Evolutionary conservation across 2,888 invertebrate species (phyloP), one percentile per base, ranked within the genome.

Genomic region (Eurois occulta): DNA sequence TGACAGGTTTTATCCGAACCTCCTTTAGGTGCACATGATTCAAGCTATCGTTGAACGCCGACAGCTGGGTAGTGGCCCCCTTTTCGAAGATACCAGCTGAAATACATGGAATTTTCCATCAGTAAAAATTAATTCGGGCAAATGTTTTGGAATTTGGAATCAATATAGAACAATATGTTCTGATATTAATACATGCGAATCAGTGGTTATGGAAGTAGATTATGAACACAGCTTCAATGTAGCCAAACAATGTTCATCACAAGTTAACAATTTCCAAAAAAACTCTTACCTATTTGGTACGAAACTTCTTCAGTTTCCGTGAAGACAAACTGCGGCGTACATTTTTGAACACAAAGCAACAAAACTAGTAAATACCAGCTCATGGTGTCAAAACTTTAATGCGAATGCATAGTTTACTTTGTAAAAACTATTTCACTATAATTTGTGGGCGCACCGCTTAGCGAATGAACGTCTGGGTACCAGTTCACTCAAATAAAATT

Each of bases 41-140:
- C 88, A 95, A 93, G 60, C 94, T 94, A 70, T 96, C 96, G 58
- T 94, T 93, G 86, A 96, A 96, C 0, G 96, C 96, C 10, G 91
- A 87, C 60, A 90, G 87, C 77, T 94, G 92, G 7, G 90, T 93
- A 1, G 79, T 60, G 2, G 92, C 91, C 8, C 87, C 78, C 3
- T 82, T 85, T 35, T 95, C 93, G 75, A 96, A 96, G 76, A 96
- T 91, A 11, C 96, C 96, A 62, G 92, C 96, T 96, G 84, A 8
- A 74, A 69, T 28, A 67, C 38, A n/a, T 35, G 18, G 32, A 66
- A 77, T 35, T 79, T 79, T 79, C 1, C 28, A 69, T 68, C 2
- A 76, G 8, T 21, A 11, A 18, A 55, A 46, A 41, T 65, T 24
- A n/a, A 24, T 10, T 32, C 32, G 6, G 74, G 3, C 1, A 16